Evolutionary conservation across 2,888 invertebrate species (phyloP).

Genomic region (Netelia fuscicornis): DNA sequence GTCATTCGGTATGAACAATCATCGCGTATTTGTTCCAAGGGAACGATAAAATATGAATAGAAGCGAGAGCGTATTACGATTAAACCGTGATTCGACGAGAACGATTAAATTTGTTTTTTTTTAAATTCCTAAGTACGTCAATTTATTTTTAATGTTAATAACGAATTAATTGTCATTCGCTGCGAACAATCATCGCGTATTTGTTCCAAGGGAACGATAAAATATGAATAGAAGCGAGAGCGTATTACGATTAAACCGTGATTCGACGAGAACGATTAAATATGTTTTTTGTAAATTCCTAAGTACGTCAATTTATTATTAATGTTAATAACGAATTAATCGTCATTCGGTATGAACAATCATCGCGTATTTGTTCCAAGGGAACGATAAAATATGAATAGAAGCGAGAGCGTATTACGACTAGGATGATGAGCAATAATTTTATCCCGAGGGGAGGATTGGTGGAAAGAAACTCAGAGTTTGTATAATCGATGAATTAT

Average conservation of each 20-base stretch:
- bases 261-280: neutral
- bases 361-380: constrained; percentile 31
- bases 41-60: constrained; percentile 28
- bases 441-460: constrained; percentile 4
- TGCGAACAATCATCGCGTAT: constrained; percentile 22
- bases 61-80: no score
- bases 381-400: constrained; percentile 45
- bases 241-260: neutral
- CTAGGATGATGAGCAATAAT: constrained; percentile 26
- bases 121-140: neutral
- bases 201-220: constrained; percentile 31
- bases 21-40: constrained; percentile 34
- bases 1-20: constrained; percentile 18
- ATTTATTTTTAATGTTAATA: neutral
- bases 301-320: neutral
- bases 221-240: neutral
- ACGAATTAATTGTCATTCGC: constrained; percentile 13
- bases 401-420: constrained; percentile 11
- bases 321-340: constrained; percentile 1
- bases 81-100: neutral
- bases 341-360: constrained; percentile 19
- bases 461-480: constrained; percentile 16
- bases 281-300: neutral
- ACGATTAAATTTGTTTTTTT: neutral
- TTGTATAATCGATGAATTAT: constrained; percentile 51